Evolutionary conservation across 2,797 vertebrate species (phyloP).

Genomic region (Tachyglossus aculeatus): DNA sequence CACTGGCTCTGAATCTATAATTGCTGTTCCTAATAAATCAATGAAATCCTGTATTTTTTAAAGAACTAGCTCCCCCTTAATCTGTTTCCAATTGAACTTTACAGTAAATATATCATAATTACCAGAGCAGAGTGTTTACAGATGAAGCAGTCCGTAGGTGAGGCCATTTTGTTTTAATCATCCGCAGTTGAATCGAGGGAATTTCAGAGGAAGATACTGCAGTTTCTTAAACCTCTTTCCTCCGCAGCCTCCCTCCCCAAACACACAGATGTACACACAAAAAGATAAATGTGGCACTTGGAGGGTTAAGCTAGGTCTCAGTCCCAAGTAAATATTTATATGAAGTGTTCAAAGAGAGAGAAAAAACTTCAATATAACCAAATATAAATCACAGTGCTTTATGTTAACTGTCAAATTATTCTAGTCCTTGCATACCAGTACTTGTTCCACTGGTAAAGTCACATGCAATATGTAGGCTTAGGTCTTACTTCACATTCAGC

Average conservation of each 20-base stretch:
- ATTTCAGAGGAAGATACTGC: slow-evolving; percentile 26
- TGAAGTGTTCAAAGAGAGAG: slow-evolving; percentile 66
- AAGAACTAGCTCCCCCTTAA: slow-evolving; percentile 42
- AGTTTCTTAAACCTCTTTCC: no score
- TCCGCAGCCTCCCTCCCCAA: no score
- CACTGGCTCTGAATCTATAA: slow-evolving; percentile 33
- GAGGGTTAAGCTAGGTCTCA: slow-evolving; percentile 73
- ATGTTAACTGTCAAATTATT: slow-evolving; percentile 74
- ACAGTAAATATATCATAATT: slow-evolving; percentile 56
- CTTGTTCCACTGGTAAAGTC: slow-evolving; percentile 63
- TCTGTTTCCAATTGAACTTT: slow-evolving; percentile 61
- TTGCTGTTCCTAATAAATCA: slow-evolving; percentile 43
- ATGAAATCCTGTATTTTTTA: slow-evolving; percentile 36
- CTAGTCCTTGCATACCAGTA: slow-evolving; percentile 62
- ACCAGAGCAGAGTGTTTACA: slow-evolving; percentile 53
- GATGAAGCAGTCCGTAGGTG: slow-evolving; percentile 60
- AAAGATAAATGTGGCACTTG: slow-evolving; percentile 43
- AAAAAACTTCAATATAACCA: slow-evolving; percentile 63
- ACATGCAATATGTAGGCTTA: slow-evolving; percentile 53
- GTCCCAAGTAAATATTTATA: slow-evolving; percentile 79
- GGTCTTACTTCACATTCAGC: slow-evolving; percentile 60
- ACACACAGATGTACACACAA: neutral
- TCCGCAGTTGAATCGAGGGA: slow-evolving; percentile 40
- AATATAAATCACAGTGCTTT: slow-evolving; percentile 73
- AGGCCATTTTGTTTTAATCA: slow-evolving; percentile 57